These are phyloP conservation scores for Sciurus vulgaris DNA, from an alignment of 2,797 vertebrate species.

Conservation along the genomic window DNA sequence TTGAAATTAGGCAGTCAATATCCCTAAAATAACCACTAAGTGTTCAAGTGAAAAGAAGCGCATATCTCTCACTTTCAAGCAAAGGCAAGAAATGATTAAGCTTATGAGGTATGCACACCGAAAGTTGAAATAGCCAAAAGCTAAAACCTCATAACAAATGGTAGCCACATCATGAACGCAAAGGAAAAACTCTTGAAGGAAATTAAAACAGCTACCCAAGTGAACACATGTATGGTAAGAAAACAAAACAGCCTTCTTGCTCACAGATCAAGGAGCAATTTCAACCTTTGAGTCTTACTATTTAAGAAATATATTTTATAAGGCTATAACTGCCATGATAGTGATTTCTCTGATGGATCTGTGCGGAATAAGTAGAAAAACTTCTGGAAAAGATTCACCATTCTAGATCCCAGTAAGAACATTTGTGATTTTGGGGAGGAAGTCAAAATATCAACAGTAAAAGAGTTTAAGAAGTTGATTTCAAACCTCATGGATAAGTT, in stretches of 20 bases:
- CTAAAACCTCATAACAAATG: not conserved
- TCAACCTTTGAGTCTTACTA: not conserved
- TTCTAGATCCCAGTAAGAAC: not conserved
- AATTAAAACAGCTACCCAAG: not conserved
- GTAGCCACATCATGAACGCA: not conserved
- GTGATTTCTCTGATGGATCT: not conserved
- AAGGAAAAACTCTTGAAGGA: not conserved
- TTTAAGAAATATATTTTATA: not conserved
- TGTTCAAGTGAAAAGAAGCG: no score
- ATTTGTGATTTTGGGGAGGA: not conserved
- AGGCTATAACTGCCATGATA: not conserved
- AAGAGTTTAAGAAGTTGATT: not conserved
- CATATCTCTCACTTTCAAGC: not conserved
- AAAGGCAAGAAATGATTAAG: not conserved
- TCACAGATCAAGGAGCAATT: not conserved
- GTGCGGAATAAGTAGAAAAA: not conserved
- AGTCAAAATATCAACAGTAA: not conserved
- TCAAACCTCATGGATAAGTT: not conserved
- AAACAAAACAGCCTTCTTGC: not conserved
- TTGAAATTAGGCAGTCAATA: no score
- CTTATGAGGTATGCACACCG: not conserved
- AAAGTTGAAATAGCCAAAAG: not conserved
- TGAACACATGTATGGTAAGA: not conserved
- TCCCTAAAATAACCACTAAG: no score
- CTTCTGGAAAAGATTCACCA: not conserved